Conservation (phyloP, 2,888 invertebrate species). For the Acrobasis repandana region DNA sequence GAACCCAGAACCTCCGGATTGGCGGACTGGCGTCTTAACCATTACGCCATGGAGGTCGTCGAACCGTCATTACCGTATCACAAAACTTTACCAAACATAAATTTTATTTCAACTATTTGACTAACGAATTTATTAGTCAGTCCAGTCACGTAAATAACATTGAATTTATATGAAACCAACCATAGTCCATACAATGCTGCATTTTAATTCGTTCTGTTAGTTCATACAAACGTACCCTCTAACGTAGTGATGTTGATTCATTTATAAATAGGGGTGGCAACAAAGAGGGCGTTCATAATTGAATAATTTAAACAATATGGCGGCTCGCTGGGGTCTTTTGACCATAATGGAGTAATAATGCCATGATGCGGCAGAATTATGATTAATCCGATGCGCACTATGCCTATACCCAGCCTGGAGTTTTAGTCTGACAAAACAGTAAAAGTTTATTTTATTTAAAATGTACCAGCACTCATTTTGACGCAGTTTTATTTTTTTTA, state of each 20-base stretch:
- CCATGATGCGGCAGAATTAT: conserved; percentile 7
- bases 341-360: conserved; percentile 14
- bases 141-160: not conserved
- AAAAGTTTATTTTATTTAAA: no score
- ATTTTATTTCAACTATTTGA: not conserved
- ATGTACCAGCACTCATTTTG: no score
- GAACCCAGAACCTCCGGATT: no score
- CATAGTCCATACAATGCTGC: no score
- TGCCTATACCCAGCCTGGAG: not conserved
- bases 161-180: not conserved
- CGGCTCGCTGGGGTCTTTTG: conserved; percentile 11
- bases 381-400: not conserved
- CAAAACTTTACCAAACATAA: not conserved
- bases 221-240: no score
- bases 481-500: no score
- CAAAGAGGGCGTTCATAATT: conserved; percentile 11
- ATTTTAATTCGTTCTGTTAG: not conserved
- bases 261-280: conserved; percentile 1
- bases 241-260: not conserved
- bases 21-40: no score
- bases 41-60: no score
- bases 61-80: not conserved
- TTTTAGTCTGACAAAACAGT: not conserved
- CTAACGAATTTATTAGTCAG: not conserved
- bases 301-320: conserved; percentile 18